Percentiles rank a stretch among this genome's conserved stretches.
These are phyloP conservation scores for Psephotus haematonotus DNA, from an alignment of 2,113 vertebrate genomes.

Conservation along the genomic window DNA sequence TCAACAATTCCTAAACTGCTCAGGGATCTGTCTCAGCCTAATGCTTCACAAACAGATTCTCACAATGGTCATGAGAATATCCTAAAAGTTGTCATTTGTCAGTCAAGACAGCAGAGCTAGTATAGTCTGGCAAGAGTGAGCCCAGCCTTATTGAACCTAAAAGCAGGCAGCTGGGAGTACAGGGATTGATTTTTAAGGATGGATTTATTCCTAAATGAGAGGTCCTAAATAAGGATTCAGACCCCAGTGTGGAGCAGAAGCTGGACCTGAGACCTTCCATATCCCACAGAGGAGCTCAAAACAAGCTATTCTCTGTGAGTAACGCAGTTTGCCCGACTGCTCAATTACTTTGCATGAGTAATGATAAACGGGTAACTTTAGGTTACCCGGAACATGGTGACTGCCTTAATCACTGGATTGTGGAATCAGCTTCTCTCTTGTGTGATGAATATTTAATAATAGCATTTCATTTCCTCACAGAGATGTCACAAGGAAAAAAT, in stretches of 20 bases:
- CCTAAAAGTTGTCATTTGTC: not conserved
- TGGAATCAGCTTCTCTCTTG: not conserved
- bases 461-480: not conserved
- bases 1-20: not conserved
- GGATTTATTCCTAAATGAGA: not conserved
- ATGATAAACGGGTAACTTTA: not conserved
- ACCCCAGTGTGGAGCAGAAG: fast-evolving
- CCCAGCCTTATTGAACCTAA: not conserved
- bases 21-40: not conserved
- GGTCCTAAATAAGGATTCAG: not conserved
- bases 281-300: not conserved
- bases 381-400: not conserved
- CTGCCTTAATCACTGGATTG: not conserved
- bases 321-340: not conserved
- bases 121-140: not conserved
- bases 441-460: conserved; percentile 22
- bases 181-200: not conserved
- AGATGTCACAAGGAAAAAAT: not conserved
- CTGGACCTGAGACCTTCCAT: not conserved
- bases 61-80: not conserved
- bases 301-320: not conserved
- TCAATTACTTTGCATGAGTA: not conserved
- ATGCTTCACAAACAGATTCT: not conserved
- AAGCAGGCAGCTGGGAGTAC: not conserved
- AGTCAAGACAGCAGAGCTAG: not conserved